Evolutionary conservation across 1,140 invertebrate genomes (phyloP).

Genomic region (Heliothis virescens): DNA sequence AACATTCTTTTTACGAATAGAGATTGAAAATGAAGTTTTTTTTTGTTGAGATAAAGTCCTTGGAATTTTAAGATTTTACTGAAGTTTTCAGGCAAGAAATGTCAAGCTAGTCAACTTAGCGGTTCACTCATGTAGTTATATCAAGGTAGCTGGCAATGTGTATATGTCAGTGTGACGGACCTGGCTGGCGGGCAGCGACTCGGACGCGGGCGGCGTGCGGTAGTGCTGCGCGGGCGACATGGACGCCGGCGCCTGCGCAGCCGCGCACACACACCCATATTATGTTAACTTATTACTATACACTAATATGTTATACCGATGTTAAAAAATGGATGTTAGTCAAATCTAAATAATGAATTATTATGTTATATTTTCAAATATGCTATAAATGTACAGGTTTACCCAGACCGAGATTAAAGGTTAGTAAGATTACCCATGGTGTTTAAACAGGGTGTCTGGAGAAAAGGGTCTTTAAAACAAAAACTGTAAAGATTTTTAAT

Average conservation of each 20-base stretch:
- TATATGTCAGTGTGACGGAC: conserved; percentile 81
- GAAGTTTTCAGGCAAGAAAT: background rate
- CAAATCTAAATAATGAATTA: too few species aligned
- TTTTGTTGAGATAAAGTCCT: too few species aligned
- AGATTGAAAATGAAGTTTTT: too few species aligned
- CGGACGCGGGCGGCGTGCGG: conserved; percentile 86
- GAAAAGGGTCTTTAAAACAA: too few species aligned
- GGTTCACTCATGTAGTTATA: background rate
- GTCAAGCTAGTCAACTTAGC: background rate
- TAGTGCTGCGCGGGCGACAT: conserved; percentile 95
- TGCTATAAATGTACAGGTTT: too few species aligned
- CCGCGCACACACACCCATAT: conserved; percentile 2
- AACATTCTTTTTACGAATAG: too few species aligned
- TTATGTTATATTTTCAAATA: too few species aligned
- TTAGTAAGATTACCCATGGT: too few species aligned
- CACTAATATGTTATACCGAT: background rate
- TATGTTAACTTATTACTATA: background rate
- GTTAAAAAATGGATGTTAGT: too few species aligned
- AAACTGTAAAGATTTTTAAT: too few species aligned
- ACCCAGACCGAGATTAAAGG: too few species aligned
- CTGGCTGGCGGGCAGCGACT: conserved; percentile 93
- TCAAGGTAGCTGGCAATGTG: background rate
- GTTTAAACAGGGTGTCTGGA: too few species aligned
- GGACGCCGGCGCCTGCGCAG: conserved; percentile 92
- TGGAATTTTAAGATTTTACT: background rate